A percentile compares a stretch with the other conserved stretches of the same genome.
phyloP scores from a whole-genome alignment of 2,888 invertebrate genomes.

The Tetanocera ferruginea region DNA sequence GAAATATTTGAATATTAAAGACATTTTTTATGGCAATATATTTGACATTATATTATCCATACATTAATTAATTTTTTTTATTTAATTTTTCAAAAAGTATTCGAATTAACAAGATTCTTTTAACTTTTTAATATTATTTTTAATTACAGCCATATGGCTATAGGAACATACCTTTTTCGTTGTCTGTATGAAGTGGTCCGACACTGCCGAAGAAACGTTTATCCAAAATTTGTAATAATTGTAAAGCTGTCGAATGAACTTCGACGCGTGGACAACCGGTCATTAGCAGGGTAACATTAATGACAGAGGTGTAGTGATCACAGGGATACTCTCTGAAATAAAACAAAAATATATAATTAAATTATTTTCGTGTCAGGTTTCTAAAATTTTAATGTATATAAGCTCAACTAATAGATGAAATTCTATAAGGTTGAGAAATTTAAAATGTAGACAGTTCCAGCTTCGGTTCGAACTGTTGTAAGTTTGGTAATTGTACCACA shows the following conservation, averaged over 20 bases:
- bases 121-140: neutral
- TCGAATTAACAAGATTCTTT: neutral
- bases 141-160: slow-evolving; percentile 22
- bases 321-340: slow-evolving; percentile 91
- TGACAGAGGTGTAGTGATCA: slow-evolving; percentile 97
- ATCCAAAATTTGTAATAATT: slow-evolving; percentile 92
- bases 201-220: slow-evolving; percentile 93
- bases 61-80: neutral
- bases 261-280: slow-evolving; percentile 93
- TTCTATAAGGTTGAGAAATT: too few relatives aligned
- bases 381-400: too few relatives aligned
- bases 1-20: too few relatives aligned
- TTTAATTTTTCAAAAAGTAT: neutral
- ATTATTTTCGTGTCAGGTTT: too few relatives aligned
- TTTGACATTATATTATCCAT: neutral
- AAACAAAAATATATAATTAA: slow-evolving; percentile 27
- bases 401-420: too few relatives aligned
- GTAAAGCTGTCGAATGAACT: slow-evolving; percentile 94
- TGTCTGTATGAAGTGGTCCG: slow-evolving; percentile 78
- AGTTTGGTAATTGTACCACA: too few relatives aligned
- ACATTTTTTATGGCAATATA: neutral
- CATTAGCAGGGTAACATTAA: slow-evolving; percentile 96
- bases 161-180: slow-evolving; percentile 76
- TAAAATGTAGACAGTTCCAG: too few relatives aligned
- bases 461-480: too few relatives aligned